phyloP scores from a whole-genome alignment of 2,113 vertebrate genomes.

The Colinus virginianus region DNA sequence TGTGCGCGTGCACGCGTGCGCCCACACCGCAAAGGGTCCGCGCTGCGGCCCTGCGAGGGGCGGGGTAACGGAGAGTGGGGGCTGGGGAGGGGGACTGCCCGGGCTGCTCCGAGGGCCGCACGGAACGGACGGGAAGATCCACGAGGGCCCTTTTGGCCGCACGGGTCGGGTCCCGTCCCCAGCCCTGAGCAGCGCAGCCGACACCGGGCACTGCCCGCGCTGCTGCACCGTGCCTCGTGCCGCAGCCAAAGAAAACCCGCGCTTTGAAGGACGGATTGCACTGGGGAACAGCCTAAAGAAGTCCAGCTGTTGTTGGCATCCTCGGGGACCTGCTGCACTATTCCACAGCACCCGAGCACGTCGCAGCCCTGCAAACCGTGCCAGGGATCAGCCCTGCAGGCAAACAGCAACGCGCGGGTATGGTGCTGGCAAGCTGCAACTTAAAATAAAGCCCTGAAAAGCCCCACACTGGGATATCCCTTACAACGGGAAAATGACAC shows the following conservation, averaged over 20 bases:
- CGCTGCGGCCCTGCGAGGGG: too few species aligned
- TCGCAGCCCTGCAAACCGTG: not conserved
- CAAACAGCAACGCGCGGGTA: not conserved
- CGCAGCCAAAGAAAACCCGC: rapidly evolving
- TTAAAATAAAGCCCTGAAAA: not conserved
- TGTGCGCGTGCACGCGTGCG: not conserved
- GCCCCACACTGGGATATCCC: not conserved
- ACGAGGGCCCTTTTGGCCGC: not conserved
- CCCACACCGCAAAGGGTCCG: not conserved
- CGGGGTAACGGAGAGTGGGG: not conserved
- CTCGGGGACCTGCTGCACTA: not conserved
- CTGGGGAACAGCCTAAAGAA: not conserved
- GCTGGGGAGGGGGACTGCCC: too few species aligned
- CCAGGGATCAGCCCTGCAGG: not conserved
- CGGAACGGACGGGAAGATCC: not conserved
- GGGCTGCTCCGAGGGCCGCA: not conserved
- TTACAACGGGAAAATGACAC: not conserved
- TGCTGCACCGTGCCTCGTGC: rapidly evolving
- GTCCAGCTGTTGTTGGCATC: rapidly evolving
- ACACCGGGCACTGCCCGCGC: not conserved
- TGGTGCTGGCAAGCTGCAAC: not conserved
- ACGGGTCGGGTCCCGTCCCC: not conserved
- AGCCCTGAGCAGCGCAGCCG: too few species aligned
- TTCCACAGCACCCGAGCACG: rapidly evolving
- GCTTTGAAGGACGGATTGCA: too few species aligned